Base-by-base conservation (phyloP, 2,888 invertebrate genomes). In the Alloscopus bannaensis region DNA sequence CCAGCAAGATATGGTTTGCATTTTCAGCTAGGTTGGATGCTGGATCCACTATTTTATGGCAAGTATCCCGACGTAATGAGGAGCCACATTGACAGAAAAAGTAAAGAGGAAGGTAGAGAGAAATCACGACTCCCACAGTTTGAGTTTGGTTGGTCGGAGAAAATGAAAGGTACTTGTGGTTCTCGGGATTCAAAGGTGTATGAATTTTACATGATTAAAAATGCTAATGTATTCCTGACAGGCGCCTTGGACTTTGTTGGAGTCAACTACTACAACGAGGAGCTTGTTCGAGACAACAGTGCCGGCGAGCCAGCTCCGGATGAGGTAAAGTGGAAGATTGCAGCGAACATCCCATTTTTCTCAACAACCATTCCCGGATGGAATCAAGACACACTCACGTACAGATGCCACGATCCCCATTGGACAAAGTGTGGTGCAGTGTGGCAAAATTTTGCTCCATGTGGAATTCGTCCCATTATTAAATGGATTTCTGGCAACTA, bases 11-110 rank as follows among this genome's bases (percentile, higher is more conserved):
- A 20, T 52, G 3, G 36, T 36, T 36, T 20, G 20, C 52, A 42
- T 36, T 29, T 76, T 13, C 57, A 88, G 88, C 69, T 88, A n/a
- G 89, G 88, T 3, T 88, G 88, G 87, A 83, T 88, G 26, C 87
- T 87, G 2, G 86, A 88, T 84, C 88, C 88, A 1, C 85, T 89
- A 4, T 88, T 86, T 73, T 36, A 57, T 28, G 84, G 84, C 11
- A 62, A 82, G 1, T 84, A 84, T 55, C 84, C 84, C 2, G 52
- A 72, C n/a, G 57, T 64, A 0, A 84, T 84, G 84, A 64, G 66
- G 45, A 71, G 77, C 1, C n/a, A 59, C 11, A 82, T 82, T 55
- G 81, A 75, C 20, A 22, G 26, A 24, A 55, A 64, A 36, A 82
- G 81, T 29, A 76, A 72, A 50, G 50, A 29, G n/a, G 84, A 84